Evolutionary conservation across 2,888 invertebrate species (phyloP).

Genomic region (Sphaerophoria taeniata): DNA sequence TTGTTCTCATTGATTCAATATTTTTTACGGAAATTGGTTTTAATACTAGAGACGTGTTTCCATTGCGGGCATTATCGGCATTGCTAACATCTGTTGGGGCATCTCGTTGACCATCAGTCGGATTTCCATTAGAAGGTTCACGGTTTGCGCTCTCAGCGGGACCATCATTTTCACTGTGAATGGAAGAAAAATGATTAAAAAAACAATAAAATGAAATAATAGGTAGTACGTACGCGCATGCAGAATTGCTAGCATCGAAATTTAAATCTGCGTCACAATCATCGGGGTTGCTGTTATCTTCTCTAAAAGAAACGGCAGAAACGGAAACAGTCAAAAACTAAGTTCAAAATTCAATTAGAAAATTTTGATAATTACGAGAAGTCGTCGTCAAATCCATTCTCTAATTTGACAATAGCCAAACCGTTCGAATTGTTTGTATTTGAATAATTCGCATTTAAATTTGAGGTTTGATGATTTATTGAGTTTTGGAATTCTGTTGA

Average conservation of each 20-base stretch:
- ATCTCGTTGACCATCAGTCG: constrained; percentile 53
- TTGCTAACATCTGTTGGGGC: neutral
- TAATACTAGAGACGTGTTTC: neutral
- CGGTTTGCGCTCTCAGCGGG: neutral
- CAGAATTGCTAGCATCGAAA: constrained; percentile 44
- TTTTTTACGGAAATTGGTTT: constrained; percentile 54
- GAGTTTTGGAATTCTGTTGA: constrained; percentile 47
- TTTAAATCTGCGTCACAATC: constrained; percentile 54
- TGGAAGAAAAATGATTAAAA: neutral
- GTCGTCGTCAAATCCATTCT: constrained; percentile 69
- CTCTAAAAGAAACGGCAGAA: constrained; percentile 47
- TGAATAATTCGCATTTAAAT: constrained; percentile 42
- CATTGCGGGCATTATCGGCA: neutral
- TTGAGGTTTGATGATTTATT: constrained; percentile 67
- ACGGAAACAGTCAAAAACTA: constrained; percentile 3
- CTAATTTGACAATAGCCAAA: constrained; percentile 76
- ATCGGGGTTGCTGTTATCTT: constrained; percentile 58
- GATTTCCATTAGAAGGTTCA: neutral
- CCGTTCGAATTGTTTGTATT: constrained; percentile 72
- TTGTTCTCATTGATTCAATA: constrained; percentile 66
- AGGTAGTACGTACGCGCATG: constrained; percentile 38
- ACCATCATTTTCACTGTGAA: constrained; percentile 75
- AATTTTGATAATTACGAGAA: constrained; percentile 67
- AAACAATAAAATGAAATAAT: too few species aligned
- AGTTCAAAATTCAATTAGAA: neutral